Base-by-base conservation (phyloP, 2,888 invertebrate genomes). In the Temnothorax unifasciatus region DNA sequence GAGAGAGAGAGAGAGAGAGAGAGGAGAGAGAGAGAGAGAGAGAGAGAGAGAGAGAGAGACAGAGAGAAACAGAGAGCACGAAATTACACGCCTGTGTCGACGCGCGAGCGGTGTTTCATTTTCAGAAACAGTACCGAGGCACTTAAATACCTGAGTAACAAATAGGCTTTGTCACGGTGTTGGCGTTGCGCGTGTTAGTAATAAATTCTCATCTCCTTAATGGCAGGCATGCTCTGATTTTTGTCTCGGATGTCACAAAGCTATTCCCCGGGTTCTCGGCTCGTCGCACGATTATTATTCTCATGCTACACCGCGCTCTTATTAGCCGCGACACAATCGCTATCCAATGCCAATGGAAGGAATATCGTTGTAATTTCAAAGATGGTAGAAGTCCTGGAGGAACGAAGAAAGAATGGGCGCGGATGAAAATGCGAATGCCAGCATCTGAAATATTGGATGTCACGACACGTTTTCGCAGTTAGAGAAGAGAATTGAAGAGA, bases 141-240 rank as follows among this genome's bases (percentile, higher is more conserved):
- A 59, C 59, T 81, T 81, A 81, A 73, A 81, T 81, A 73, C 21
- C 59, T 59, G 74, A 34, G 47, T 81, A 73, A 81, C 79, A 81
- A 81, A 81, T 81, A 81, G 25, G 79, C 59, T 73, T 73, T 81
- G 59, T 71, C 71, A 71, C n/a, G 71, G 21, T 44, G 59, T 21
- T 11, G 21, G 44, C 47, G 47, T 57, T 34, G 18, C 44, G 21
- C 77, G 79, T 54, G 79, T 71, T 44, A 73, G 59, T 82, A 74
- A 90, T 87, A 90, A 88, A 87, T 90, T 88, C 85, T 87, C 90
- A 88, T 89, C 85, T 87, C n/a, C 57, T 76, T 82, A 87, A 88
- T 85, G 87, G 85, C 85, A 44, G 74, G 77, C 34, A 61, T 85
- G 63, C 66, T 59, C 41, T 73, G 83, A 89, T 88, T 88, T 90